These are phyloP conservation scores for Gastrophryne carolinensis DNA, from an alignment of 2,797 vertebrate genomes.

Conservation along the genomic window DNA sequence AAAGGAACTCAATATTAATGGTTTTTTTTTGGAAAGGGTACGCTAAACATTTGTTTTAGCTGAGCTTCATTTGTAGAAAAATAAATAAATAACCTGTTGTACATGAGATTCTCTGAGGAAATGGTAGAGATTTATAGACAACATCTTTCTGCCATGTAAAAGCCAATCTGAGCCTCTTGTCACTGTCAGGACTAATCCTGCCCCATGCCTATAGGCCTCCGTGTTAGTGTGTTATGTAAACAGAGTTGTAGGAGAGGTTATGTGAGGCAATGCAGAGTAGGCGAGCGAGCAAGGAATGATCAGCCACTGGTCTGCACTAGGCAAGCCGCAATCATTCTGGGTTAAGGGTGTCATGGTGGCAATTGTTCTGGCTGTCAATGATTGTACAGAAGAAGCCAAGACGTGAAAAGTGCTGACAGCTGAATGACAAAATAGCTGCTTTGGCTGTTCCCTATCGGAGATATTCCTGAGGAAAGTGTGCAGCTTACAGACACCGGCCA, in stretches of 20 bases:
- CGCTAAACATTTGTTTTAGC: constrained; percentile 12
- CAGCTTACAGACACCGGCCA: not conserved
- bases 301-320: not conserved
- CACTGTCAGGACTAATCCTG: not conserved
- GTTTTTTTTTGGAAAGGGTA: constrained; percentile 9
- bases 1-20: not conserved
- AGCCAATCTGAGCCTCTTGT: not conserved
- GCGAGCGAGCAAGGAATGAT: not conserved
- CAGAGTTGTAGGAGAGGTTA: constrained; percentile 44
- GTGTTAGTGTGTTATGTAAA: constrained; percentile 49
- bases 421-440: not conserved
- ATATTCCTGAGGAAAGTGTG: not conserved
- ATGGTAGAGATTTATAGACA: constrained; percentile 29
- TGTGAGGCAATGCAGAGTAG: constrained; percentile 29
- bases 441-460: not conserved
- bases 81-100: constrained; percentile 17
- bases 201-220: constrained; percentile 25
- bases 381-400: not conserved
- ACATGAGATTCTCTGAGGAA: not conserved
- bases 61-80: not conserved
- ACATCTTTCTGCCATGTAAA: constrained; percentile 22
- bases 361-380: not conserved
- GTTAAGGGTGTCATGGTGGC: not conserved
- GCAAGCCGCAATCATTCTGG: not conserved
- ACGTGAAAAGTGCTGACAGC: not conserved